Percentiles rank a stretch among this genome's conserved stretches.
Conservation (phyloP, 2,797 vertebrate genomes). For the Simalia tracyae region DNA sequence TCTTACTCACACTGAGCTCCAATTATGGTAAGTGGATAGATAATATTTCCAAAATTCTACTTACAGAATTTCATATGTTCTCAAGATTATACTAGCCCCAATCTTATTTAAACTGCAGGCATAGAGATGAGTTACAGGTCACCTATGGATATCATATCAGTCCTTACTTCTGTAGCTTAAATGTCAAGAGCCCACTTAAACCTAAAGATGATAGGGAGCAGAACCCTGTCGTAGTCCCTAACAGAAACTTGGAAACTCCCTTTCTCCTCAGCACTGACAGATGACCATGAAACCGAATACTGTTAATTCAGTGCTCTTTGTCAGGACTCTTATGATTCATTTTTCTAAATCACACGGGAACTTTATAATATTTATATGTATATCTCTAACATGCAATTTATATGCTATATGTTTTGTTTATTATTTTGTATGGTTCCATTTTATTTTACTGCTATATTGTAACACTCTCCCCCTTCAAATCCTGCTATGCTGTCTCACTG, state of each 20-base stretch:
- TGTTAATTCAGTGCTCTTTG: neutral
- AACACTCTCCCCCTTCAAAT: neutral
- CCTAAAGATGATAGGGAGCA: neutral
- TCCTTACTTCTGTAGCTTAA: neutral
- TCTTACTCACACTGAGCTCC: neutral
- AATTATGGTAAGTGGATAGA: neutral
- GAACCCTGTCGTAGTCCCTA: neutral
- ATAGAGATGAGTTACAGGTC: neutral
- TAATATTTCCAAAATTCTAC: conserved; percentile 15
- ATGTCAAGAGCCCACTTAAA: neutral
- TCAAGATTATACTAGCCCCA: neutral
- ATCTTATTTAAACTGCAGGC: neutral
- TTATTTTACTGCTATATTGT: neutral
- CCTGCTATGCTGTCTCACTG: neutral
- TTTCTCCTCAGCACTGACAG: neutral
- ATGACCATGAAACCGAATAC: neutral
- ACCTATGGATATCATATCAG: neutral
- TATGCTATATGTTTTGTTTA: neutral
- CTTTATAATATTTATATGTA: neutral
- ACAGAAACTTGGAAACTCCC: neutral
- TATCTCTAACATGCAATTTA: neutral
- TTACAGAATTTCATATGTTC: neutral
- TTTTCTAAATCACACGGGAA: neutral
- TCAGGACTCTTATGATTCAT: neutral
- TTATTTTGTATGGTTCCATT: neutral